phyloP scores from a whole-genome alignment of 2,113 vertebrate species.

The Lota lota region DNA sequence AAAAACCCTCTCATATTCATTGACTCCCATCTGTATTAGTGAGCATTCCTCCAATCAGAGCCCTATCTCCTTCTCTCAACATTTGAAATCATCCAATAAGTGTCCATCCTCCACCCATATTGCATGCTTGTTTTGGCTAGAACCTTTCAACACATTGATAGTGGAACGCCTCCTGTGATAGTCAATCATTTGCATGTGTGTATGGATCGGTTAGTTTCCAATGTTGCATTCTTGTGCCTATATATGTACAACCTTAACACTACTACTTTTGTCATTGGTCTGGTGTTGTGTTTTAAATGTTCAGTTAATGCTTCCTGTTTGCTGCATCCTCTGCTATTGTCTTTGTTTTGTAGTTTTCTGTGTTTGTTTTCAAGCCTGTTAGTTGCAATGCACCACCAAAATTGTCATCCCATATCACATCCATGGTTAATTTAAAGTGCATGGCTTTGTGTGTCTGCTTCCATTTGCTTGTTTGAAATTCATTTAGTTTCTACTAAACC shows the following conservation, averaged over 20 bases:
- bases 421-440: slow-evolving; percentile 51
- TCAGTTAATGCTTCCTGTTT: slow-evolving; percentile 13
- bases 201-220: background rate
- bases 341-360: background rate
- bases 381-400: slow-evolving; percentile 20
- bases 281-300: slow-evolving; percentile 40
- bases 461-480: slow-evolving; percentile 62
- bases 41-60: slow-evolving; percentile 5
- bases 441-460: slow-evolving; percentile 64
- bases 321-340: slow-evolving; percentile 40
- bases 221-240: slow-evolving; percentile 32
- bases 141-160: slow-evolving; percentile 33
- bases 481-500: slow-evolving; percentile 66
- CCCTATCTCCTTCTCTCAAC: background rate
- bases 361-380: slow-evolving; percentile 23
- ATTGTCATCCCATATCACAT: background rate
- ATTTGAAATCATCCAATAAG: slow-evolving; percentile 42
- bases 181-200: slow-evolving; percentile 42
- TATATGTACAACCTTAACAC: slow-evolving; percentile 25
- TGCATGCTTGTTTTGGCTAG: slow-evolving; percentile 49
- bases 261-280: slow-evolving; percentile 38
- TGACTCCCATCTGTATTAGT: slow-evolving; percentile 17
- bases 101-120: slow-evolving; percentile 35
- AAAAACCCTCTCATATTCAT: slow-evolving; percentile 57
- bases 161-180: slow-evolving; percentile 37